Conservation (phyloP, 2,888 invertebrate genomes). For the Trilocha varians region DNA sequence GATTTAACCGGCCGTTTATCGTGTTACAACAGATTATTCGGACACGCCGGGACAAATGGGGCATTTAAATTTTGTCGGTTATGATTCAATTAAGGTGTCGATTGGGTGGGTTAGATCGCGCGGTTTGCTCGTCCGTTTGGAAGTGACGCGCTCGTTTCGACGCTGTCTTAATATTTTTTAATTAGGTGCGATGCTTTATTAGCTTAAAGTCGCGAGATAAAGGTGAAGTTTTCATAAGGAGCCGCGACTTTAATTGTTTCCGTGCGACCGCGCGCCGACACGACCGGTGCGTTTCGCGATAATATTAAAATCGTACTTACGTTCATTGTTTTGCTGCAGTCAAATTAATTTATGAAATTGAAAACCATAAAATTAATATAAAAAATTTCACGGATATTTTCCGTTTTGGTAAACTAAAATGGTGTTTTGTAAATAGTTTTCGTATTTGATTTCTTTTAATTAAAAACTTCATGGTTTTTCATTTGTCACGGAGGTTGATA, state of each 20-base stretch:
- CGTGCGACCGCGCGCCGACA: constrained; percentile 26
- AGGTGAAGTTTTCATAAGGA: constrained; percentile 39
- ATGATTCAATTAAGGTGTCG: constrained; percentile 60
- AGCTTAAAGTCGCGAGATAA: constrained; percentile 59
- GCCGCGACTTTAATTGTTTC: constrained; percentile 32
- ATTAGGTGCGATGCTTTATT: constrained; percentile 74
- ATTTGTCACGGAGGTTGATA: constrained; percentile 36
- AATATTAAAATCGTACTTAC: not conserved
- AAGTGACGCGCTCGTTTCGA: constrained; percentile 28
- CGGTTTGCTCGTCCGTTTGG: constrained; percentile 44
- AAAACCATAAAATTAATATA: not conserved
- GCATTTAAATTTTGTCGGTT: constrained; percentile 53
- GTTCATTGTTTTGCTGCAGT: constrained; percentile 8
- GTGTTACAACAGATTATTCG: constrained; percentile 43
- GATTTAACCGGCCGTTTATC: constrained; percentile 57
- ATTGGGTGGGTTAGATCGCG: constrained; percentile 40
- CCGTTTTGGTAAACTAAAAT: constrained; percentile 62
- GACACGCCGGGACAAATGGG: constrained; percentile 27
- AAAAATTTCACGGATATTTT: constrained; percentile 64
- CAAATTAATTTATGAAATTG: not conserved
- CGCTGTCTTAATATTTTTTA: constrained; percentile 53
- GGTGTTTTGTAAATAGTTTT: constrained; percentile 60
- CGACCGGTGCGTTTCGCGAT: not conserved
- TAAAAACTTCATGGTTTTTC: constrained; percentile 48
- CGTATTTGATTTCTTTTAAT: constrained; percentile 55